These are phyloP conservation scores for Lobophora halterata DNA, from an alignment of 2,888 invertebrate genomes.

Conservation along the genomic window DNA sequence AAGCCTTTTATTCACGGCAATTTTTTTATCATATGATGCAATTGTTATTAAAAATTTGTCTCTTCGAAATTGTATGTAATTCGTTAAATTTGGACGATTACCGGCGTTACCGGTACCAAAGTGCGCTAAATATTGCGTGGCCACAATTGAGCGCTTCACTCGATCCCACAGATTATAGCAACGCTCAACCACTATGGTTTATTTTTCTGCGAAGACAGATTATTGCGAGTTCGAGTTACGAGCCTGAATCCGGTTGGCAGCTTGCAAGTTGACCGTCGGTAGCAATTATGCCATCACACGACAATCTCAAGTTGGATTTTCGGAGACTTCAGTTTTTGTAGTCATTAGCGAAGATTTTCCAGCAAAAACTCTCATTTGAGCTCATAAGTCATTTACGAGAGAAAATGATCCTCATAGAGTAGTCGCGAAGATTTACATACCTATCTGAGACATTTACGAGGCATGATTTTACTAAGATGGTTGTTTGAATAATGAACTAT, in stretches of 20 bases:
- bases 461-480: no score
- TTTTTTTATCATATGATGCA: no score
- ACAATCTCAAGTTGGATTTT: slow-evolving; percentile 2
- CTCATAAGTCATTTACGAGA: no score
- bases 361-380: no score
- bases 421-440: no score
- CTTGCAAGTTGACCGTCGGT: slow-evolving; percentile 1
- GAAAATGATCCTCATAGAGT: no score
- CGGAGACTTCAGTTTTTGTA: background rate
- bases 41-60: no score
- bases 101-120: background rate
- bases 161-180: background rate
- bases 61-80: no score
- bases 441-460: no score
- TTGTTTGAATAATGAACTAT: no score
- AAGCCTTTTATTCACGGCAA: no score
- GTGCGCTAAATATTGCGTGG: background rate
- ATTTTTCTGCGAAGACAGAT: slow-evolving; percentile 18
- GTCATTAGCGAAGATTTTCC: background rate
- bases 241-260: slow-evolving; percentile 9
- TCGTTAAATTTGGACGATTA: no score
- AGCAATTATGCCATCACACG: slow-evolving; percentile 5
- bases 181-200: slow-evolving; percentile 6
- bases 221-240: slow-evolving; percentile 15
- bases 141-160: background rate